Evolutionary conservation across 2,888 invertebrate species (phyloP).

Genomic region (Mythimna albipuncta): DNA sequence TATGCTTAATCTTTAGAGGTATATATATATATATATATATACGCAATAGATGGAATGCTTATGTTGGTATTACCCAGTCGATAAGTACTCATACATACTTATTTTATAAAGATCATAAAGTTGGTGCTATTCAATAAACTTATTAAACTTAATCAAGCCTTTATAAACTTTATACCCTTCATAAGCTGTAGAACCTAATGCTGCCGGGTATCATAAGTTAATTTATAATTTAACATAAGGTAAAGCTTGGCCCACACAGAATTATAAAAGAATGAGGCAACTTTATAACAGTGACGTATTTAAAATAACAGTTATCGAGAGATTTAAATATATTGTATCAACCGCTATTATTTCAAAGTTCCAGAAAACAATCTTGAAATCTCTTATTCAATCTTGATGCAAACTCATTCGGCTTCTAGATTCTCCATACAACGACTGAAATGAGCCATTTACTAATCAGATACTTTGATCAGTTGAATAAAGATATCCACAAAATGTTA

Average conservation of each 20-base stretch:
- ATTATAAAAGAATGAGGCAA: too few relatives aligned
- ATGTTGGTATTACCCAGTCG: too few relatives aligned
- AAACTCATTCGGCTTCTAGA: neutral
- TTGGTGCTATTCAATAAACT: slow-evolving; percentile 2
- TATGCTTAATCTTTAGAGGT: too few relatives aligned
- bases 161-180: slow-evolving; percentile 2
- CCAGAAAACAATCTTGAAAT: too few relatives aligned
- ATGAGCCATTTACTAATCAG: slow-evolving; percentile 6
- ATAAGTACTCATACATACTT: neutral
- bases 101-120: neutral
- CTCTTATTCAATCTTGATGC: neutral
- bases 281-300: too few relatives aligned
- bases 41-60: too few relatives aligned
- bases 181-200: neutral
- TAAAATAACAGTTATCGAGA: too few relatives aligned
- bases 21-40: too few relatives aligned
- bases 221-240: neutral
- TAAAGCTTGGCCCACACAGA: neutral
- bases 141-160: neutral
- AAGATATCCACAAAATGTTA: slow-evolving; percentile 21
- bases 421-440: neutral
- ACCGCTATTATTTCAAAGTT: too few relatives aligned
- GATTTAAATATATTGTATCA: too few relatives aligned
- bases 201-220: neutral
- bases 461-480: slow-evolving; percentile 15